Evolutionary conservation across 2,797 vertebrate genomes (phyloP).

Genomic region (Aotus griseimembra): DNA sequence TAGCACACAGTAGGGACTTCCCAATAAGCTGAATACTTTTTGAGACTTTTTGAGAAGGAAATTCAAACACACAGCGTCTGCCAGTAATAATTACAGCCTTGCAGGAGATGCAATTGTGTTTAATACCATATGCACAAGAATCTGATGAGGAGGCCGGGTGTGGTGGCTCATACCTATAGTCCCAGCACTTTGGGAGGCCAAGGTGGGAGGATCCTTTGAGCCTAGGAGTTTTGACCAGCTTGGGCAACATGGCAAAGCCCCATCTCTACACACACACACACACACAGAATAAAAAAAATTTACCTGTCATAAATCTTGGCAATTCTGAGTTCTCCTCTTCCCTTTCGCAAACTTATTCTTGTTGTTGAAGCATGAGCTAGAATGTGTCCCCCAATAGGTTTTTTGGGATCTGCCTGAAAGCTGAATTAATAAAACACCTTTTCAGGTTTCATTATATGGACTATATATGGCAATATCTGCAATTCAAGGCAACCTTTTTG

Average conservation of each 20-base stretch:
- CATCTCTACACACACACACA: too few species aligned
- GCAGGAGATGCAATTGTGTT: not conserved
- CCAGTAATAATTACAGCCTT: constrained; percentile 35
- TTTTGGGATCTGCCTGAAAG: constrained; percentile 98
- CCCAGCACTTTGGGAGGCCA: too few species aligned
- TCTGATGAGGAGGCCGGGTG: not conserved
- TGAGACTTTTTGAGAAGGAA: constrained; percentile 60
- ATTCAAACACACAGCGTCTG: constrained; percentile 9
- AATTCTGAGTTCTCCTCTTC: constrained; percentile 96
- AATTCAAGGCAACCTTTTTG: constrained; percentile 4
- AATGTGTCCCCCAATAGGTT: constrained; percentile 98
- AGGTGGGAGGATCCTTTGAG: too few species aligned
- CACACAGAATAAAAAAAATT: constrained; percentile 39
- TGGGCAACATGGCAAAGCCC: too few species aligned
- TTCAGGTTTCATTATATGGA: constrained; percentile 51
- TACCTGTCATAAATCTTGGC: constrained; percentile 99
- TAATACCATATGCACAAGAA: not conserved
- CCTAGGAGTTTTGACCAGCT: too few species aligned
- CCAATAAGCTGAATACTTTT: constrained; percentile 28
- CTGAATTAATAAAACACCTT: constrained; percentile 84
- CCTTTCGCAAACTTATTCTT: constrained; percentile 96
- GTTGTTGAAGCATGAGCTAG: constrained; percentile 98
- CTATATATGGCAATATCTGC: not conserved
- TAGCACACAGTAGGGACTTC: not conserved
- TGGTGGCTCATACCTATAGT: too few species aligned